Percentiles rank a stretch among this genome's conserved stretches.
phyloP scores from a whole-genome alignment of 2,888 invertebrate genomes.

The Diarsia rubi region DNA sequence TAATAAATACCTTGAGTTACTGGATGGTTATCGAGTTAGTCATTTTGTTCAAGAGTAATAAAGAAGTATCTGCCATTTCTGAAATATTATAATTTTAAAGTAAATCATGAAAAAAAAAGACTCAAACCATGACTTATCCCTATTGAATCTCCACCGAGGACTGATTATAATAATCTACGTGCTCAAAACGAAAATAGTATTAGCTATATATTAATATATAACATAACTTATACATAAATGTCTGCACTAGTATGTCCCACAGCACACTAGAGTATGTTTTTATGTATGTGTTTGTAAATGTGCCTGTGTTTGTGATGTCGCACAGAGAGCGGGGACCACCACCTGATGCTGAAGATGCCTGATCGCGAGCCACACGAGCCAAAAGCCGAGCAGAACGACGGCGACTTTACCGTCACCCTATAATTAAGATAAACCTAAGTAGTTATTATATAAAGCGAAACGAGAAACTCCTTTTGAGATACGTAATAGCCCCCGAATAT shows the following conservation, averaged over 20 bases:
- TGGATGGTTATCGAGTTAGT: background rate
- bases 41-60: background rate
- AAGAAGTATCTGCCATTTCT: background rate
- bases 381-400: constrained; percentile 84
- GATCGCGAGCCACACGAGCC: constrained; percentile 79
- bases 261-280: constrained; percentile 51
- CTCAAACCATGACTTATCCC: background rate
- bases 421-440: constrained; percentile 64
- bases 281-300: constrained; percentile 72
- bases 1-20: constrained; percentile 25
- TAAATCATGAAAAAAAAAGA: too few relatives aligned
- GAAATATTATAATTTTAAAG: background rate
- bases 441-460: background rate
- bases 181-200: constrained; percentile 20
- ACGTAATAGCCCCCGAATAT: constrained; percentile 32
- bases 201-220: background rate
- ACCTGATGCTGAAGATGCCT: constrained; percentile 84
- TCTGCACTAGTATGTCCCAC: constrained; percentile 49
- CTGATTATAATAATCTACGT: constrained; percentile 3
- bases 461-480: constrained; percentile 10
- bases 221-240: constrained; percentile 42
- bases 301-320: constrained; percentile 84
- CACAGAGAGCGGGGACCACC: constrained; percentile 86
- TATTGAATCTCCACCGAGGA: background rate
- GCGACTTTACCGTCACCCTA: constrained; percentile 87